Evolutionary conservation across 1,140 invertebrate species (phyloP), one percentile per base, ranked within the genome.

Genomic region (Lycorma delicatula): DNA sequence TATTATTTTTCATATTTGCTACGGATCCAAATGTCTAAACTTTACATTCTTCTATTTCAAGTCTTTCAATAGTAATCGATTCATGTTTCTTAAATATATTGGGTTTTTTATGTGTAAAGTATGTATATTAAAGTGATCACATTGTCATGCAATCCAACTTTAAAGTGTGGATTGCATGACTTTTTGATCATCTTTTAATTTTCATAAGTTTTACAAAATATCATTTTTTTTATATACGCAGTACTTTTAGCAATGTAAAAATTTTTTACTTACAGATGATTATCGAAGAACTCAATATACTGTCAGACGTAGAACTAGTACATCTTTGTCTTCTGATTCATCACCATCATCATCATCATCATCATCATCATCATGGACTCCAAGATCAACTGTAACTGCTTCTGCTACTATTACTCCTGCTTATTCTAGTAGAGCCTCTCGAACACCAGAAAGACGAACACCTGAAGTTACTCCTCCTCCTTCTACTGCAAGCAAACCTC

Each of bases 261-360:
- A n/a, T n/a, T n/a, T n/a, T n/a, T n/a, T n/a, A n/a, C n/a, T n/a
- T n/a, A n/a, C 34, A 60, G 63, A 65, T 46, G 63, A 66, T 47
- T 61, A 61, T 44, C 56, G 60, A n/a, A 60, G 64, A 29, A 66
- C 65, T 6, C 58, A 62, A 28, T 66, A 60, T 51, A 63, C 63
- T 6, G 63, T 65, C 13, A 26, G 65, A 44, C 34, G 65, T 44
- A 34, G 65, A 55, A 66, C 60, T 3, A 54, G 56, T 28, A 56
- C 54, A 3, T 51, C 49, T 9, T 29, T 29, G 6, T 51, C 49
- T 18, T 29, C 49, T 28, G 22, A 13, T 20, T 26, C 54, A 3
- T 28, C 28, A 16, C 20, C 36, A 56, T 16, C 5, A 3, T 13
- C 16, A 2, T 29, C 38, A 13, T 25, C 59, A 34, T 2, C 55